phyloP scores from a whole-genome alignment of 2,888 invertebrate genomes.

The Andrena fulva region DNA sequence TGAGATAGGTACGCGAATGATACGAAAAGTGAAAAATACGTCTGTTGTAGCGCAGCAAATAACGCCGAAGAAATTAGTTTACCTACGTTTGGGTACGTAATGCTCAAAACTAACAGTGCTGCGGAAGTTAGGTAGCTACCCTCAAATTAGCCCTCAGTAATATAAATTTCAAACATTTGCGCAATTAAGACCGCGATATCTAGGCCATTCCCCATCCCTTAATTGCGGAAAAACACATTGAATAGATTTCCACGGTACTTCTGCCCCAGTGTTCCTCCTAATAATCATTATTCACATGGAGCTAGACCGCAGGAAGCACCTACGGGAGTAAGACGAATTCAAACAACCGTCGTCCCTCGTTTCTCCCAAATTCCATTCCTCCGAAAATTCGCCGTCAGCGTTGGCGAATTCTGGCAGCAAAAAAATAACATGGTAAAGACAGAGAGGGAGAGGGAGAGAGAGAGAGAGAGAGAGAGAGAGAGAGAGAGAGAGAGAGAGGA shows the following conservation, averaged over 20 bases:
- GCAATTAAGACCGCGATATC: slow-evolving; percentile 1
- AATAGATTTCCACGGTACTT: not conserved
- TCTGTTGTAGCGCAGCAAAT: not conserved
- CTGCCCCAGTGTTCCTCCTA: not conserved
- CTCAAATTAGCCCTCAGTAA: not conserved
- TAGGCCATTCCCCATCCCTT: not conserved
- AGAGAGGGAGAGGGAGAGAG: not conserved
- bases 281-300: slow-evolving; percentile 1
- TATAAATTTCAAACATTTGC: slow-evolving; percentile 4
- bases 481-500: not conserved
- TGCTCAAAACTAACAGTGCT: not conserved
- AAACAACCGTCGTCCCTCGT: not conserved
- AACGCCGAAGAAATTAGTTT: not conserved
- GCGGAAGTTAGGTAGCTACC: not conserved
- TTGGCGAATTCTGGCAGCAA: no score
- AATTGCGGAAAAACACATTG: slow-evolving; percentile 5
- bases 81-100: not conserved
- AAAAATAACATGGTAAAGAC: no score
- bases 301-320: not conserved
- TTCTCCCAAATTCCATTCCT: slow-evolving; percentile 6
- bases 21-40: not conserved
- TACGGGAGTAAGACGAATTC: not conserved
- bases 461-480: not conserved
- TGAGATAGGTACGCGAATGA: no score
- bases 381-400: slow-evolving; percentile 9